Conservation (phyloP, 37 sponge, comb jelly and placozoan genomes). For the Bolinopsis microptera region DNA sequence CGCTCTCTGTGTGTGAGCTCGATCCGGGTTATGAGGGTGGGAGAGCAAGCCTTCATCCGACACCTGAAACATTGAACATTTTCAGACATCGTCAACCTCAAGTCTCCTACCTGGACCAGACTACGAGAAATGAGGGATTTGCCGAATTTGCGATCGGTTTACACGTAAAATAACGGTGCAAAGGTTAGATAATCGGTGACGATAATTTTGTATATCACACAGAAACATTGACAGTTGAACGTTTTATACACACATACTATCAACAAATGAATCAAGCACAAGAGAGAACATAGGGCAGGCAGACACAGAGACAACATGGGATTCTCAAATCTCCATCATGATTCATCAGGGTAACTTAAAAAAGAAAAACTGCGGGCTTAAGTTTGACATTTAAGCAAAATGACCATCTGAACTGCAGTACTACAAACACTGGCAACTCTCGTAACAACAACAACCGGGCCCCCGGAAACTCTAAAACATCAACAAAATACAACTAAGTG, state of each 20-base stretch:
- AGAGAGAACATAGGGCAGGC: no score
- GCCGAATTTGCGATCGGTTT: not conserved
- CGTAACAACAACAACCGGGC: not conserved
- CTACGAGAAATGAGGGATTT: not conserved
- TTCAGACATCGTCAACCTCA: conserved; percentile 38
- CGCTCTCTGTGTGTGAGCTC: not conserved
- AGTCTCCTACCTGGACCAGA: conserved; percentile 44
- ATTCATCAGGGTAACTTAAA: no score
- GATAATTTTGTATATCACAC: no score
- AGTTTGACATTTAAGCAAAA: no score
- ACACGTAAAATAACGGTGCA: not conserved
- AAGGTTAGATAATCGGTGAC: not conserved
- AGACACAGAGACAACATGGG: not conserved
- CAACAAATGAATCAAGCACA: no score
- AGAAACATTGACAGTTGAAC: no score
- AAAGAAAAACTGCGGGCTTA: no score
- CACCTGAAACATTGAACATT: conserved; percentile 56
- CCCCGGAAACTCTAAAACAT: not conserved
- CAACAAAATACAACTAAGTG: not conserved
- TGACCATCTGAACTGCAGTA: not conserved
- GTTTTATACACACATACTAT: no score
- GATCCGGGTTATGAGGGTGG: conserved; percentile 13
- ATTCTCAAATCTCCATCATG: no score
- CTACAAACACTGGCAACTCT: not conserved
- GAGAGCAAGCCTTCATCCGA: not conserved